Base-by-base conservation (phyloP, 2,888 invertebrate genomes). In the Tridacna gigas region DNA sequence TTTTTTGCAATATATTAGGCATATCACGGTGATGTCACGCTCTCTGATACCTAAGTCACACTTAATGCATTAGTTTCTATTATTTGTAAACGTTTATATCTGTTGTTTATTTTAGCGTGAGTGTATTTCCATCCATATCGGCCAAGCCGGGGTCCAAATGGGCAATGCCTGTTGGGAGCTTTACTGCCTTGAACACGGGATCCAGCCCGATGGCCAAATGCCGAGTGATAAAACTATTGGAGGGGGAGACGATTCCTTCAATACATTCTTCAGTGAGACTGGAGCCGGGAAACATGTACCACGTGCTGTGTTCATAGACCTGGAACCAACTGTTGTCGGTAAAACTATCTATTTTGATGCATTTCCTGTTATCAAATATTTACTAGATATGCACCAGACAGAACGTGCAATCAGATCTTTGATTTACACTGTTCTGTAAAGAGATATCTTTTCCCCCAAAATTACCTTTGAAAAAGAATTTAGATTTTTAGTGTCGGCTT, bases 201-300 rank as follows among this genome's bases (percentile, higher is more conserved):
- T 96, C 90, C 95, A 95, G 82, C 89, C 89, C n/a, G 89, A 89
- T 73, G 89, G 89, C 47, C 89, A 95, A 95, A 71, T 95, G 95
- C 82, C 84, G 2, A 67, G 80, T 15, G 84, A 86, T 60, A 81
- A 79, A 25, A 79, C 81, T 18, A 66, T 90, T 90, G 94, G 84
- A 91, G 92, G 95, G 22, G 95, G 97, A 84, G 98, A 98, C 95
- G 97, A 91, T 95, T 97, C 97, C 84, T 98, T 98, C 96, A 98
- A 98, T 92, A 98, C 95, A 25, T 95, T 95, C 92, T 95, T 95
- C 93, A 94, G 94, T 82, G 98, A 98, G 95, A 99, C 98, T 83
- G 98, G 98, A 67, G 97, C 98, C 60, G 98, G 98, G 93, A 98
- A 98, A 94, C 98, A 98, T 94, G 98, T 99, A 18, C 98, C 98